Conservation (phyloP, 2,113 vertebrate species). For the Sterna hirundo region DNA sequence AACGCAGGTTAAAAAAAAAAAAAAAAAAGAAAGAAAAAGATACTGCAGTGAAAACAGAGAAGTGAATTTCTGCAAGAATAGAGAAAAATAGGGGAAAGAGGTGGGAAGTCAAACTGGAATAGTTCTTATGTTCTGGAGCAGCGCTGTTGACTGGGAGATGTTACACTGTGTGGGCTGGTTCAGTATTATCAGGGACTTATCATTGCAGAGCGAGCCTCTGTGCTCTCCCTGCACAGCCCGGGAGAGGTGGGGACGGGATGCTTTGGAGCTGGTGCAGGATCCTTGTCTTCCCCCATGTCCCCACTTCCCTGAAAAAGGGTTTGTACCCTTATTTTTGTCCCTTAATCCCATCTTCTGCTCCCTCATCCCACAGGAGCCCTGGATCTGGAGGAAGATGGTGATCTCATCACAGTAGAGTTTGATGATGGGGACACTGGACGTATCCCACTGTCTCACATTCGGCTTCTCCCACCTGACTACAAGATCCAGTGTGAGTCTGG, state of each 20-base stretch:
- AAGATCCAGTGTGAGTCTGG: slow-evolving; percentile 95
- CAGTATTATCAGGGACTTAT: background rate
- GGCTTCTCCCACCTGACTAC: slow-evolving; percentile 94
- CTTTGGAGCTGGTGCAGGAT: background rate
- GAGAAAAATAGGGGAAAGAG: background rate
- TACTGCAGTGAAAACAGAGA: background rate
- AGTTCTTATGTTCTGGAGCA: background rate
- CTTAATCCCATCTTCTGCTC: background rate
- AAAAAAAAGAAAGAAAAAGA: background rate
- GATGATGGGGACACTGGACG: slow-evolving; percentile 96
- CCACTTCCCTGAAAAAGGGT: background rate
- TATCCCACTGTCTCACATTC: slow-evolving; percentile 95
- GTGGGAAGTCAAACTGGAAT: background rate
- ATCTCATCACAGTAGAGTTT: slow-evolving; percentile 97
- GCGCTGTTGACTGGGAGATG: background rate
- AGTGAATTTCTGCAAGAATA: background rate
- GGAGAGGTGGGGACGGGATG: background rate
- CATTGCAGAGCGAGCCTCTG: background rate
- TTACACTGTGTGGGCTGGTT: background rate
- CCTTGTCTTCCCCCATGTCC: background rate
- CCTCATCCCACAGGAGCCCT: slow-evolving; percentile 77
- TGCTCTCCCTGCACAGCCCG: background rate
- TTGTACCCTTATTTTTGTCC: background rate
- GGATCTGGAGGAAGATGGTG: slow-evolving; percentile 89
- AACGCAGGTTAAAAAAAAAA: background rate